Conservation (phyloP, 2,797 vertebrate genomes). For the Poeciliopsis presidionis region DNA sequence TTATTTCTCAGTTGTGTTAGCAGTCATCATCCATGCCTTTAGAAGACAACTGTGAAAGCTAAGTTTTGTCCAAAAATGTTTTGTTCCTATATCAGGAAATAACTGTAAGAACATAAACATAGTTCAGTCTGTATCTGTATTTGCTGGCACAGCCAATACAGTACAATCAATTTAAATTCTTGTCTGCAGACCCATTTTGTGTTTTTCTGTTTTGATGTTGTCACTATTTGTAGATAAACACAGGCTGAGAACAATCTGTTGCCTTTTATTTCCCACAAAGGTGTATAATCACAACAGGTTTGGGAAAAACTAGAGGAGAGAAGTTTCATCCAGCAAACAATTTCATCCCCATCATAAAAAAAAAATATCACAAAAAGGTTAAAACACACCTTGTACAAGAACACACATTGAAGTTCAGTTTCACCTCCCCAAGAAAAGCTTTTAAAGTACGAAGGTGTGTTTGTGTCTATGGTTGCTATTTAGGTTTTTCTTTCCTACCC, state of each 20-base stretch:
- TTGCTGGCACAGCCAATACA: conserved; percentile 27
- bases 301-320: conserved; percentile 34
- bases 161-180: conserved; percentile 48
- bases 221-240: conserved; percentile 52
- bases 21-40: background rate
- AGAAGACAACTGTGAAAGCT: background rate
- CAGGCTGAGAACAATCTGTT: conserved; percentile 53
- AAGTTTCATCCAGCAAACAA: conserved; percentile 40
- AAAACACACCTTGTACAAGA: conserved; percentile 17
- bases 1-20: background rate
- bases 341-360: conserved; percentile 17
- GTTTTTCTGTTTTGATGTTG: conserved; percentile 59
- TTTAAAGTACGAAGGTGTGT: background rate
- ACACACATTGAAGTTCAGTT: conserved; percentile 3
- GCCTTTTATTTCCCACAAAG: conserved; percentile 25
- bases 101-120: background rate
- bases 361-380: conserved; percentile 25
- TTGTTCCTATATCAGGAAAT: background rate
- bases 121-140: conserved; percentile 9
- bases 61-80: background rate
- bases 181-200: conserved; percentile 37
- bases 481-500: background rate
- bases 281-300: conserved; percentile 25
- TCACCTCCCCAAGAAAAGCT: background rate
- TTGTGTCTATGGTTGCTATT: background rate